Conservation (phyloP, 2,888 invertebrate species). For the Acanthosepion esculentum region DNA sequence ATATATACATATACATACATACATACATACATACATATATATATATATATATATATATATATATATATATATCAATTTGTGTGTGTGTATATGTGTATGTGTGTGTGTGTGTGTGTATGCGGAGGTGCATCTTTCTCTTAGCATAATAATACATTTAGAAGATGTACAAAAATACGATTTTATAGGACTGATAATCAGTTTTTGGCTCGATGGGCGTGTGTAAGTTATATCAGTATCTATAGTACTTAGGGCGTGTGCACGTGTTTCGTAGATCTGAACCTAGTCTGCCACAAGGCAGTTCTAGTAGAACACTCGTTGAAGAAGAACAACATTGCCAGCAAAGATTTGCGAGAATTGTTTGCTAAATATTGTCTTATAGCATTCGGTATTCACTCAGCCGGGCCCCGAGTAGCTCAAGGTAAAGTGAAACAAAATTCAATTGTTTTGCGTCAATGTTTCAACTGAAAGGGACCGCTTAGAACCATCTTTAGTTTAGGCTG, state of each 20-base stretch:
- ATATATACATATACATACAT: too few relatives aligned
- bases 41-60: too few relatives aligned
- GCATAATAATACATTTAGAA: background rate
- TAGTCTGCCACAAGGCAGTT: background rate
- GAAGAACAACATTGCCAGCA: background rate
- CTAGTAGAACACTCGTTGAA: background rate
- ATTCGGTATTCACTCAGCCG: too few relatives aligned
- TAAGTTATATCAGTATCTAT: background rate
- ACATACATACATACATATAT: too few relatives aligned
- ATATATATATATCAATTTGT: too few relatives aligned
- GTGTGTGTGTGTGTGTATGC: background rate
- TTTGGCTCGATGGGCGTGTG: background rate
- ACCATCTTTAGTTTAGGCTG: too few relatives aligned
- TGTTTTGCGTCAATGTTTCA: too few relatives aligned
- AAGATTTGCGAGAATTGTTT: too few relatives aligned
- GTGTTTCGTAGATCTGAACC: background rate
- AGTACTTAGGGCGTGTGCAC: background rate
- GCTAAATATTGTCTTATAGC: too few relatives aligned
- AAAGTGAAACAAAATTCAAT: too few relatives aligned
- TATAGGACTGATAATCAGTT: background rate
- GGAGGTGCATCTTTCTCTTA: background rate
- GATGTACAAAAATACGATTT: background rate
- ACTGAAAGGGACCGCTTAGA: too few relatives aligned
- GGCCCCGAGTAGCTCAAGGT: too few relatives aligned
- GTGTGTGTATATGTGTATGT: background rate